Conservation (phyloP, 2,888 invertebrate species). For the Melangyna quadrimaculata region DNA sequence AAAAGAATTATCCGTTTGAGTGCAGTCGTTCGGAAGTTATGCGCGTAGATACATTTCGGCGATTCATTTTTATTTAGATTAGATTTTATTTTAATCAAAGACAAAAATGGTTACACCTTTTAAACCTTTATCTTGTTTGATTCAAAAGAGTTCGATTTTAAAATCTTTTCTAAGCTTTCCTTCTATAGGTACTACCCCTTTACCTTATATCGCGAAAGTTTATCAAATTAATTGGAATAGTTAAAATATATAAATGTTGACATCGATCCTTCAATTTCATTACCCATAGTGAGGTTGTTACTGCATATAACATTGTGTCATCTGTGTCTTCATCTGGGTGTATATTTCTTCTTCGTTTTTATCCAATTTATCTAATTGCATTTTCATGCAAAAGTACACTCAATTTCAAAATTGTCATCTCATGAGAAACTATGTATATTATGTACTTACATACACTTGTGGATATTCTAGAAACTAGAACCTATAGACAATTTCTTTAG, state of each 20-base stretch:
- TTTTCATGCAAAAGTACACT: slow-evolving; percentile 24
- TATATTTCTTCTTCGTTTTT: slow-evolving; percentile 2
- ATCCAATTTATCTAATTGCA: slow-evolving; percentile 52
- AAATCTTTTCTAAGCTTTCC: neutral
- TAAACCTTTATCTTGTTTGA: no score
- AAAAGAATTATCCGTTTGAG: no score
- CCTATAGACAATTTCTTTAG: neutral
- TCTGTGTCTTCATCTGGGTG: neutral
- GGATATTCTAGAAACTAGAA: neutral
- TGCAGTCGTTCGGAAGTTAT: no score
- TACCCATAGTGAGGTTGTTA: neutral
- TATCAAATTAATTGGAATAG: neutral
- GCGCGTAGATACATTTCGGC: no score
- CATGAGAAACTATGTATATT: slow-evolving; percentile 14
- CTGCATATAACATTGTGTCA: neutral
- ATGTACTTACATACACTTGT: no score
- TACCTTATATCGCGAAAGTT: neutral
- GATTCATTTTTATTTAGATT: no score
- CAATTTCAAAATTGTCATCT: slow-evolving; percentile 47
- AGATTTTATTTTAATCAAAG: no score
- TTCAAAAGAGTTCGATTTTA: neutral
- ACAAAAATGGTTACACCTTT: no score
- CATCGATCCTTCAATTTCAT: slow-evolving; percentile 13
- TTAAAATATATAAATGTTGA: neutral
- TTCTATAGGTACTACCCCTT: neutral